Conservation (phyloP, 2,113 vertebrate species). For the Lathamus discolor region DNA sequence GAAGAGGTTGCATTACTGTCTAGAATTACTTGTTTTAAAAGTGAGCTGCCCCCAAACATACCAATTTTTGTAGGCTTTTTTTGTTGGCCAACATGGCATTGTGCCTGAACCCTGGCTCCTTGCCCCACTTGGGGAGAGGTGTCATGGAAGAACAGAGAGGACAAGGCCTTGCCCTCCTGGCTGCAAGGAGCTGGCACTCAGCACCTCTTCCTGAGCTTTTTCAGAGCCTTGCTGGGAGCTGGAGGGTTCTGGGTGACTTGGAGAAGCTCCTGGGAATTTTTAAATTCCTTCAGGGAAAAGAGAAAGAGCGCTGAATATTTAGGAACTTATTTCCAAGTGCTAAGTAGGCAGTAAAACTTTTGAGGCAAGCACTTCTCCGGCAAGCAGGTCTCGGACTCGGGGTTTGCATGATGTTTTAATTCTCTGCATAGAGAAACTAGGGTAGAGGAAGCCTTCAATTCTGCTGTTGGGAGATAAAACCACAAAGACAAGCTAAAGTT, state of each 20-base stretch:
- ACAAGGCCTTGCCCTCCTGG: not conserved
- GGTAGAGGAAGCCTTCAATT: not conserved
- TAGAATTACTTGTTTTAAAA: not conserved
- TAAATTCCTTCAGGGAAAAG: not conserved
- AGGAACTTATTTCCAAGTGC: slow-evolving; percentile 4
- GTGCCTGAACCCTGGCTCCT: not conserved
- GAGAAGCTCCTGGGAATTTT: slow-evolving; percentile 26
- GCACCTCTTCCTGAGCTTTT: not conserved
- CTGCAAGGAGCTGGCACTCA: not conserved
- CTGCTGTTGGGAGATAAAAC: not conserved
- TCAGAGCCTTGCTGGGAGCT: not conserved
- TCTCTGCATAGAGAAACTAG: not conserved
- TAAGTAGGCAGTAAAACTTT: slow-evolving; percentile 25
- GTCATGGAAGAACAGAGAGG: not conserved
- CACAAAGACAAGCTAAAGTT: not conserved
- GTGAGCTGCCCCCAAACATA: not conserved
- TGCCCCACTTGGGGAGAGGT: not conserved
- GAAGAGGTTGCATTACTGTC: not conserved
- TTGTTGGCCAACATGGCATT: rapidly evolving
- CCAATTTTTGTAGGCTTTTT: not conserved
- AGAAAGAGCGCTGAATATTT: not conserved
- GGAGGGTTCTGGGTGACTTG: not conserved
- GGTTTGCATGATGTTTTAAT: not conserved
- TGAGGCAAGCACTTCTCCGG: not conserved
- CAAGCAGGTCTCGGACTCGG: not conserved